A percentile compares a stretch with the other conserved stretches of the same genome.
phyloP scores from a whole-genome alignment of 2,113 vertebrate genomes.

The Heliornis fulica region DNA sequence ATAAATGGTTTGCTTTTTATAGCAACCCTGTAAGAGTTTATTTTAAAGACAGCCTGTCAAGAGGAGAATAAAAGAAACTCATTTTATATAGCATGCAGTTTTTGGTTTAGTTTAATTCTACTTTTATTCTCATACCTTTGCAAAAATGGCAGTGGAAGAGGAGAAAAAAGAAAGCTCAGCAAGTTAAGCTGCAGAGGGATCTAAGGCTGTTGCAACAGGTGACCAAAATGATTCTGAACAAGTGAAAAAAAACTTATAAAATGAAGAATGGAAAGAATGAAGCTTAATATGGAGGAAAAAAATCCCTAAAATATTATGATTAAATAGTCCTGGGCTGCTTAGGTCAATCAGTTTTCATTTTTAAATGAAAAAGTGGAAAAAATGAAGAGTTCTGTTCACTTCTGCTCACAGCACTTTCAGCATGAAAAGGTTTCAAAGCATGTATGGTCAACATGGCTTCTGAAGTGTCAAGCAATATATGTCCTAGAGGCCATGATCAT shows the following conservation, averaged over 20 bases:
- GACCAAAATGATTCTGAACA: not conserved
- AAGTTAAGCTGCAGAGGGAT: not conserved
- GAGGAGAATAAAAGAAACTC: not conserved
- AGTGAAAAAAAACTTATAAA: not conserved
- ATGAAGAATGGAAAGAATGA: not conserved
- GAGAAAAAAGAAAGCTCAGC: not conserved
- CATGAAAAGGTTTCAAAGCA: not conserved
- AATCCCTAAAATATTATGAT: not conserved
- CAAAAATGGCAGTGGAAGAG: not conserved
- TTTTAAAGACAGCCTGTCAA: slow-evolving; percentile 13
- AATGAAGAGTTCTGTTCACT: not conserved
- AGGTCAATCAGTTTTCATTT: not conserved
- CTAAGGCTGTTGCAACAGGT: not conserved
- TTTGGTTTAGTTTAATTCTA: not conserved
- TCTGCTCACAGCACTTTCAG: not conserved
- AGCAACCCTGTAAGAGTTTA: not conserved
- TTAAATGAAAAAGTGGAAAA: not conserved
- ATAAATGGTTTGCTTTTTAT: not conserved
- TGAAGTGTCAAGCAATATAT: not conserved
- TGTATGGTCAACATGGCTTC: not conserved
- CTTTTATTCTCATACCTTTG: not conserved
- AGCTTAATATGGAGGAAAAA: not conserved
- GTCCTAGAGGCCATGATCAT: not conserved
- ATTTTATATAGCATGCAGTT: not conserved
- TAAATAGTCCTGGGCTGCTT: not conserved